Conservation (phyloP, 2,797 vertebrate genomes). For the Protosalanx chinensis region DNA sequence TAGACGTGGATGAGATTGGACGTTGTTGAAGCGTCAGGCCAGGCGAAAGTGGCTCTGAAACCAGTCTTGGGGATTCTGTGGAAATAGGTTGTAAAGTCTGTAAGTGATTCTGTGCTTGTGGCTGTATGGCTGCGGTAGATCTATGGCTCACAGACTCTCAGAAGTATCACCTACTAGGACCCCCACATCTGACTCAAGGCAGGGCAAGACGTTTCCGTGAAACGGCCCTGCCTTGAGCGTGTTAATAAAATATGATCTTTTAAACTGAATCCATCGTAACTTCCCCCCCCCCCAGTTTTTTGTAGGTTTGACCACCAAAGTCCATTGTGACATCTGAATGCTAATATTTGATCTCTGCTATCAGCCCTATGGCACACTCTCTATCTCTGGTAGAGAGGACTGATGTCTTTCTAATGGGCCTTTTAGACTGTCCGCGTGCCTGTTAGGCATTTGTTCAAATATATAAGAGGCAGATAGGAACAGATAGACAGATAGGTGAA, state of each 20-base stretch:
- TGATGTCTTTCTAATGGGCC: conserved; percentile 6
- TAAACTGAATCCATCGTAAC: neutral
- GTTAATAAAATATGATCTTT: neutral
- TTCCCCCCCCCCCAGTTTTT: neutral
- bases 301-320: neutral
- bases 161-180: neutral
- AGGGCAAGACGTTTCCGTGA: neutral
- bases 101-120: neutral
- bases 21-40: too few relatives aligned
- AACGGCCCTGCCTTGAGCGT: neutral
- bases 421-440: conserved; percentile 21
- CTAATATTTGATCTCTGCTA: conserved; percentile 7
- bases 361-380: neutral
- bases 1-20: too few relatives aligned
- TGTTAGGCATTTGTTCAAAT: conserved; percentile 51
- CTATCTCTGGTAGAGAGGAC: neutral
- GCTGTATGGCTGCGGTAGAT: neutral
- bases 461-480: conserved; percentile 21
- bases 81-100: neutral
- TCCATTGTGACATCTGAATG: conserved; percentile 4
- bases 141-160: too few relatives aligned
- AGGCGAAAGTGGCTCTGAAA: neutral
- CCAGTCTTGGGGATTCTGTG: neutral
- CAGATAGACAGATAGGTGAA: neutral
- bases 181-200: neutral